Base-by-base conservation (phyloP, 2,797 vertebrate species). In the Amniataba percoides region DNA sequence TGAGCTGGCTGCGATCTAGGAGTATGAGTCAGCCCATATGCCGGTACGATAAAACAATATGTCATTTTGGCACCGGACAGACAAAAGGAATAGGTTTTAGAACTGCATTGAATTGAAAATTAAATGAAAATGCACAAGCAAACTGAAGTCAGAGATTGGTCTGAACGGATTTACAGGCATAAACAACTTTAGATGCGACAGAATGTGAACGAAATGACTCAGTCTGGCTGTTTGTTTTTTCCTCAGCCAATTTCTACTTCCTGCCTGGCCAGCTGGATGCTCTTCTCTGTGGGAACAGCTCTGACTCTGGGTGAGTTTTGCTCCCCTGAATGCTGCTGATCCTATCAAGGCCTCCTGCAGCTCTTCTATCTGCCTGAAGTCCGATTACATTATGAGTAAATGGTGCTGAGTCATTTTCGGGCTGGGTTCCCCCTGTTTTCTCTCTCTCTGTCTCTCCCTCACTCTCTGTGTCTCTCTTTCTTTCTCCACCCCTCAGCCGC, bases 251-350 rank as follows among this genome's bases (percentile, higher is more conserved):
- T 95, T 99, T 98, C 95, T 99, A 99, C 93, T 94, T 87, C 70
- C 85, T 97, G 84, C 96, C 97, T 73, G 96, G 96, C 7, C 96
- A 96, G 88, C 25, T 95, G 3, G 98, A 99, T 87, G 97, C 97
- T 92, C 95, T 99, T 79, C 96, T 99, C 73, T 99, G 98, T 94
- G 98, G 98, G 67, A 99, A 99, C 95, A 97, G 98, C 93, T 97
- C 98, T 0, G 98, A 99, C 87, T 97, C 98, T 72, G 98, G 98
- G 98, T 99, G 93, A 97, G 97, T 95, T 70, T 4, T 46, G 45
- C 57, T 75, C 45, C 46, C 67, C 51, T 10, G 18, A 69, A 66
- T 69, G 51, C 36, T 71, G 60, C 70, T 8, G 63, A 57, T 82
- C 72, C 57, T 16, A 60, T 48, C 43, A 57, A 75, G 72, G 73